These are phyloP conservation scores for Triplophysa siluroides DNA, from an alignment of 2,113 vertebrate species.

Conservation along the genomic window DNA sequence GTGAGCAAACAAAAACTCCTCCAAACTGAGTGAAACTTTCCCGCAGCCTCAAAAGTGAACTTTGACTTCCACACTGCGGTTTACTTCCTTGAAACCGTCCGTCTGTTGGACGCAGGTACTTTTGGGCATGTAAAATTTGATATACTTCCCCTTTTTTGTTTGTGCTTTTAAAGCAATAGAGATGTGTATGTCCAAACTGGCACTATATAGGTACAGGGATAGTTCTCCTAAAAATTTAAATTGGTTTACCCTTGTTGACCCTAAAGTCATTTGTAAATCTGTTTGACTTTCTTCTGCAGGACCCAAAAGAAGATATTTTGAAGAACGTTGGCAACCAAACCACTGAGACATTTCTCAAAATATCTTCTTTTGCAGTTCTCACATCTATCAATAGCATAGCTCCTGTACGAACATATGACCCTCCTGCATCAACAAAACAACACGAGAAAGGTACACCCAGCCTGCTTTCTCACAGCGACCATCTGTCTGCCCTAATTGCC, in stretches of 20 bases:
- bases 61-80: slow-evolving; percentile 12
- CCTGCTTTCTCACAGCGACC: slow-evolving; percentile 48
- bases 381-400: background rate
- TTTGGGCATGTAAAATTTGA: background rate
- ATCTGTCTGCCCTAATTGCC: slow-evolving; percentile 50
- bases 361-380: background rate
- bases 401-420: slow-evolving; percentile 25
- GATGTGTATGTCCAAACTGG: background rate
- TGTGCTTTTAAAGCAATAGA: background rate
- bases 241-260: too few relatives aligned
- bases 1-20: slow-evolving; percentile 29
- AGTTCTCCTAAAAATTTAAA: too few relatives aligned
- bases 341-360: too few relatives aligned
- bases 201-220: too few relatives aligned
- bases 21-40: slow-evolving; percentile 2
- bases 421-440: slow-evolving; percentile 29
- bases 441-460: slow-evolving; percentile 35
- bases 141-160: slow-evolving; percentile 20
- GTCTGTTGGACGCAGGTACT: background rate
- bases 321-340: too few relatives aligned
- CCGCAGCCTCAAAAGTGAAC: slow-evolving; percentile 30
- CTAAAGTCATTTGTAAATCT: too few relatives aligned
- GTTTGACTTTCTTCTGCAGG: too few relatives aligned
- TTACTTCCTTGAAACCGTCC: background rate
- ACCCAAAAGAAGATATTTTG: too few relatives aligned